Evolutionary conservation across 2,797 vertebrate species (phyloP).

Genomic region (Oreortyx pictus): DNA sequence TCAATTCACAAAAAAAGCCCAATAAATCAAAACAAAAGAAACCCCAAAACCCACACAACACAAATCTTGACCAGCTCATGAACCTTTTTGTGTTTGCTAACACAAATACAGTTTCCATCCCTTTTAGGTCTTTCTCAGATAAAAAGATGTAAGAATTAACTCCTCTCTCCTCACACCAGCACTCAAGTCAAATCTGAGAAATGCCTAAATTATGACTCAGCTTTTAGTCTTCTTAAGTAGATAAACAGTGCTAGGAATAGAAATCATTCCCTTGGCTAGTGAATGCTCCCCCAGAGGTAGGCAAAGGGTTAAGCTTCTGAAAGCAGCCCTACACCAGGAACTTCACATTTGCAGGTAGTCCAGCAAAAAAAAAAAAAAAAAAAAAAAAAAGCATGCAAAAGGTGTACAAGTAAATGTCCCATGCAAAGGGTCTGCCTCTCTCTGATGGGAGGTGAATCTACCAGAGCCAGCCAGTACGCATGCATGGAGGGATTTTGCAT

Average conservation of each 20-base stretch:
- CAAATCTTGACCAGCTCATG: background rate
- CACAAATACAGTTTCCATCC: background rate
- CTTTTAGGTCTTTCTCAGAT: background rate
- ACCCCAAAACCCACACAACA: background rate
- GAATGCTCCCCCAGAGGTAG: background rate
- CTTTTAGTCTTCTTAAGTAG: constrained; percentile 31
- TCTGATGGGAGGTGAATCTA: constrained; percentile 10
- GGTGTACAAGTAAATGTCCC: background rate
- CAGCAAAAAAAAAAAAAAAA: background rate
- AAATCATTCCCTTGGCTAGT: background rate
- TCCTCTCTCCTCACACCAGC: background rate
- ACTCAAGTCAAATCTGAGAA: background rate
- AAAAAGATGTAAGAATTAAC: background rate
- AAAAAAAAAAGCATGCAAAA: background rate
- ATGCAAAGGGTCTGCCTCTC: background rate
- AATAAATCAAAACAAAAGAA: background rate
- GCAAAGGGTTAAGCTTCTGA: constrained; percentile 77
- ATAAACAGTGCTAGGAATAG: constrained; percentile 22
- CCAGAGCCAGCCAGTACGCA: constrained; percentile 25
- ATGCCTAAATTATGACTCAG: constrained; percentile 34
- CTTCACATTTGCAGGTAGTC: constrained; percentile 37
- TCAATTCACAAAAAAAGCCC: background rate
- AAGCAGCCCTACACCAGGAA: constrained; percentile 48
- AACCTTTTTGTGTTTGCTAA: background rate
- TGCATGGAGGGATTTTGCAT: constrained; percentile 27